Base-by-base conservation (phyloP, 2,888 invertebrate genomes). In the Fragum fragum region DNA sequence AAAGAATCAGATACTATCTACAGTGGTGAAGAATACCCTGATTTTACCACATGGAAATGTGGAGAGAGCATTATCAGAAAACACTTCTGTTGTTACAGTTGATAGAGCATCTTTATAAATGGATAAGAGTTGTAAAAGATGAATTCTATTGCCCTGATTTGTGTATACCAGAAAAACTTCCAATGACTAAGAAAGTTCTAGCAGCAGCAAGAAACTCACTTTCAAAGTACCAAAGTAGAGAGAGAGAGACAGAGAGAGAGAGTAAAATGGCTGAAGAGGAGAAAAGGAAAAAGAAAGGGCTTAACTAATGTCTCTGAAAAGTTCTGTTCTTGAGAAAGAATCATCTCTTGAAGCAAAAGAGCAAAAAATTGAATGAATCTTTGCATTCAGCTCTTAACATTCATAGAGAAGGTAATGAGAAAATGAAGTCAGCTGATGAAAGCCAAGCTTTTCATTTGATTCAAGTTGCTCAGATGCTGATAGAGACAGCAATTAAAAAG, bases 51-150 rank as follows among this genome's bases (percentile, higher is more conserved):
- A n/a, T n/a, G n/a, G n/a, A n/a, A n/a, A n/a, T n/a, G n/a, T n/a
- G n/a, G n/a, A n/a, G n/a, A n/a, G n/a, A n/a, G n/a, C n/a, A n/a
- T n/a, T n/a, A 14, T 57, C 57, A 57, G 57, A 57, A n/a, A 57
- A 26, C 26, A 57, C 57, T 57, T 7, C 23, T 57, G 57, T 57
- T 57, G 57, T 57, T 57, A 57, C 21, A 26, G 57, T 26, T 18
- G 57, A 57, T 26, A 57, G 57, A 57, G 57, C 23, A 57, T 57
- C 57, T 23, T 23, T 57, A 26, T 57, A 57, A 57, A 21, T 9
- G 57, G 11, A 5, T 57, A 57, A 57, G 57, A 57, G 57, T 57
- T 57, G 21, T 57, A 6, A 57, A 21, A 57, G 57, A 57, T 57
- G 26, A 9, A 21, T 57, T 57, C 57, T 57, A 9, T 23, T 9